Evolutionary conservation across 2,113 vertebrate species (phyloP).

Genomic region (Capreolus pygargus): DNA sequence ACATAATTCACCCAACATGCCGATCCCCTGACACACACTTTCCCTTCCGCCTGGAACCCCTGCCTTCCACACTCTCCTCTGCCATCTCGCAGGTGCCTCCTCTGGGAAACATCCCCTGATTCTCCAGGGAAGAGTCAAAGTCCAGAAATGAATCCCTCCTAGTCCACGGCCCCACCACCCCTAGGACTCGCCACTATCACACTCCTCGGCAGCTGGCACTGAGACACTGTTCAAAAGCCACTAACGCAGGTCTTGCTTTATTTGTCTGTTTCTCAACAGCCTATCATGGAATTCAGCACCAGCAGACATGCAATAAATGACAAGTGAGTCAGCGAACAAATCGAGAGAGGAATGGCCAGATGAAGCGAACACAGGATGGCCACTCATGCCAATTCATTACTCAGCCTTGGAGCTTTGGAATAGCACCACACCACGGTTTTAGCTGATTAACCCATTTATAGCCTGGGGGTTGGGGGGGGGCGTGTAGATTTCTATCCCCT

Average conservation of each 20-base stretch:
- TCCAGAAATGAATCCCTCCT: background rate
- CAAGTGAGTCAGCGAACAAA: background rate
- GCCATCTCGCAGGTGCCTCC: background rate
- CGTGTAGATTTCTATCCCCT: background rate
- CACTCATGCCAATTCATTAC: background rate
- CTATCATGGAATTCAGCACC: background rate
- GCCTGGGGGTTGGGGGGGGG: rapidly evolving
- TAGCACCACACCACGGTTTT: rapidly evolving
- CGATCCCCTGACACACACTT: background rate
- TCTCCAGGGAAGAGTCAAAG: background rate
- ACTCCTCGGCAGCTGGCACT: background rate
- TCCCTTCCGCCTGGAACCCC: background rate
- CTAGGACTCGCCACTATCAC: rapidly evolving
- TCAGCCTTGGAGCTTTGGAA: background rate
- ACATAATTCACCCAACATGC: background rate
- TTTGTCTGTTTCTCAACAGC: background rate
- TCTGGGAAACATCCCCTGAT: background rate
- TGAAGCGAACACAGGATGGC: background rate
- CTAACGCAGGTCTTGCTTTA: background rate
- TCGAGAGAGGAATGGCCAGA: background rate
- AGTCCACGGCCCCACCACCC: background rate
- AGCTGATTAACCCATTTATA: background rate
- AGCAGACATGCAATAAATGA: background rate
- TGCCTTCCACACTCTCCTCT: background rate
- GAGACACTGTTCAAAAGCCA: background rate